Evolutionary conservation across 2,888 invertebrate genomes (phyloP).

Genomic region (Tetramorium bicarinatum): DNA sequence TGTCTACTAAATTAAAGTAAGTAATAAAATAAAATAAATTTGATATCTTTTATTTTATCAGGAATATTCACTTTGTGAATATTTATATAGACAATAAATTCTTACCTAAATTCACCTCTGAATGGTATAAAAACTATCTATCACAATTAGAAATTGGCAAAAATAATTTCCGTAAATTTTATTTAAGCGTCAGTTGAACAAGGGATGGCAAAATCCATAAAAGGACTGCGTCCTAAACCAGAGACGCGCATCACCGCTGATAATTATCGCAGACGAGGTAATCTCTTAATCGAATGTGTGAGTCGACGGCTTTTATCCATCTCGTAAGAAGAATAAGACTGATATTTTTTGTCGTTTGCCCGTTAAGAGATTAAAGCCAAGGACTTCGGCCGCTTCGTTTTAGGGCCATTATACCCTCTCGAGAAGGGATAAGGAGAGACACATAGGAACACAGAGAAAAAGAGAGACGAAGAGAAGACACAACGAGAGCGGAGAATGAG

Average conservation of each 20-base stretch:
- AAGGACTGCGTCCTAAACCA: neutral
- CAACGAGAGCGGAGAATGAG: constrained; percentile 35
- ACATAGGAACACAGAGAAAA: constrained; percentile 15
- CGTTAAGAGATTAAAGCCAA: constrained; percentile 85
- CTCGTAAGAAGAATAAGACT: constrained; percentile 76
- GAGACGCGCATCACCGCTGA: constrained; percentile 16
- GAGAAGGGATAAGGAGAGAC: constrained; percentile 46
- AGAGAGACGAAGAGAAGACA: constrained; percentile 23
- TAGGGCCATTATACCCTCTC: constrained; percentile 81
- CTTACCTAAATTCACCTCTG: neutral
- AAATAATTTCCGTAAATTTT: neutral
- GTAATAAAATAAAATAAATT: neutral
- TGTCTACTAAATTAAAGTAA: neutral
- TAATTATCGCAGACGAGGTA: constrained; percentile 74
- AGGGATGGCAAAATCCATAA: neutral
- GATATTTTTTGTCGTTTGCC: constrained; percentile 81
- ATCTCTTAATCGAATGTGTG: constrained; percentile 79
- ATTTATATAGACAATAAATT: neutral
- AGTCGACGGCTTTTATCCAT: constrained; percentile 62
- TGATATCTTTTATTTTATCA: neutral
- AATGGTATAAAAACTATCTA: neutral
- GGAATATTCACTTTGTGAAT: neutral
- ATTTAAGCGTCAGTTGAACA: neutral
- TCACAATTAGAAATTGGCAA: neutral
- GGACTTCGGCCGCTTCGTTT: constrained; percentile 80